A percentile compares a stretch with the other conserved stretches of the same genome.
phyloP scores from a whole-genome alignment of 1,140 invertebrate genomes.

The Calliopsis andreniformis region DNA sequence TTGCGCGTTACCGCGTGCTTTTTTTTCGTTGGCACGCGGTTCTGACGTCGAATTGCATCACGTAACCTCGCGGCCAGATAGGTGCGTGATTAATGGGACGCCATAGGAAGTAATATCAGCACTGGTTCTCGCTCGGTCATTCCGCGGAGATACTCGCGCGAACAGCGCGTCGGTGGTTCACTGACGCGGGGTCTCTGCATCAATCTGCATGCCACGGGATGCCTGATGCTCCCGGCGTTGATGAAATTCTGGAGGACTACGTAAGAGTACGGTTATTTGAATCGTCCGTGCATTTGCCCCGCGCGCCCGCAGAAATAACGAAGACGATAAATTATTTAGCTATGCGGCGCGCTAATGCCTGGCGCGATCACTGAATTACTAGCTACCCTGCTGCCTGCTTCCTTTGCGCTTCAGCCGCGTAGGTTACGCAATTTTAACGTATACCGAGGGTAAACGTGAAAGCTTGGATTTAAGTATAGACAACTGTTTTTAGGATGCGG shows the following conservation, averaged over 20 bases:
- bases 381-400: too few relatives aligned
- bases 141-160: slow-evolving; percentile 31
- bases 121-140: slow-evolving; percentile 20
- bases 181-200: slow-evolving; percentile 23
- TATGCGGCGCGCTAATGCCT: not conserved
- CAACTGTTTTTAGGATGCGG: too few relatives aligned
- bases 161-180: slow-evolving; percentile 20
- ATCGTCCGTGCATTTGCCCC: not conserved
- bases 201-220: slow-evolving; percentile 26
- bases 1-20: not conserved
- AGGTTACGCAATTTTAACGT: too few relatives aligned
- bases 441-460: too few relatives aligned
- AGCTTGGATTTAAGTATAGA: too few relatives aligned
- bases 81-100: slow-evolving; percentile 42
- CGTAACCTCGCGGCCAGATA: slow-evolving; percentile 13
- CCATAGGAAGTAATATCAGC: slow-evolving; percentile 45
- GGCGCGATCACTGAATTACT: too few relatives aligned
- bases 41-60: slow-evolving; percentile 35
- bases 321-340: not conserved
- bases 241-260: slow-evolving; percentile 8
- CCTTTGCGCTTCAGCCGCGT: too few relatives aligned
- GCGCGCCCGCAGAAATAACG: not conserved
- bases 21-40: not conserved
- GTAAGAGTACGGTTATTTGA: not conserved
- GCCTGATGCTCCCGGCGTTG: not conserved